Conservation (phyloP, 2,888 invertebrate species). For the Leptothorax acervorum region DNA sequence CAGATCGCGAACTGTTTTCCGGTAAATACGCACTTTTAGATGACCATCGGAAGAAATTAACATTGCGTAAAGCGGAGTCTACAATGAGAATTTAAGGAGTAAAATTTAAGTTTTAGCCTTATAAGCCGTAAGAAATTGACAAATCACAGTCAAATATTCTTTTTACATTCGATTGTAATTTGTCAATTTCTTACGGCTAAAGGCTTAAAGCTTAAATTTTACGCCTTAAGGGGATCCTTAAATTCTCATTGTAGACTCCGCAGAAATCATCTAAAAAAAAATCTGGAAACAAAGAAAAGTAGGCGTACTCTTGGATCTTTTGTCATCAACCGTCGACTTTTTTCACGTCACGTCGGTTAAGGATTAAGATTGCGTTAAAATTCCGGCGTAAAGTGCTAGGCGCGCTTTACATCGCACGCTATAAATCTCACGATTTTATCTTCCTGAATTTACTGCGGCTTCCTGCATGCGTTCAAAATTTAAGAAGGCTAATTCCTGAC, state of each 20-base stretch:
- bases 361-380: slow-evolving; percentile 3
- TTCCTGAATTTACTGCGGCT: slow-evolving; percentile 4
- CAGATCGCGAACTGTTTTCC: neutral
- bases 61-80: neutral
- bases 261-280: neutral
- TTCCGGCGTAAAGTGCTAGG: neutral
- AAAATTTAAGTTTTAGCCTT: no score
- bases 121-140: no score
- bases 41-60: neutral
- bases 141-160: no score
- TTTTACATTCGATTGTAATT: no score
- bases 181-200: no score
- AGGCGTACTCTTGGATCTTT: neutral
- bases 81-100: no score
- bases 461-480: slow-evolving; percentile 5
- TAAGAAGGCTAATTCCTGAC: slow-evolving; percentile 1
- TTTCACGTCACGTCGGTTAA: neutral
- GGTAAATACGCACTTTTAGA: neutral
- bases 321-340: neutral
- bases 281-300: neutral
- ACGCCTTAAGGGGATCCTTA: no score
- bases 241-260: no score
- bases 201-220: no score
- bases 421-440: slow-evolving; percentile 17
- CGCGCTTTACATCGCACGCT: neutral